phyloP scores from a whole-genome alignment of 2,888 invertebrate genomes.

The Frankliniella intonsa region DNA sequence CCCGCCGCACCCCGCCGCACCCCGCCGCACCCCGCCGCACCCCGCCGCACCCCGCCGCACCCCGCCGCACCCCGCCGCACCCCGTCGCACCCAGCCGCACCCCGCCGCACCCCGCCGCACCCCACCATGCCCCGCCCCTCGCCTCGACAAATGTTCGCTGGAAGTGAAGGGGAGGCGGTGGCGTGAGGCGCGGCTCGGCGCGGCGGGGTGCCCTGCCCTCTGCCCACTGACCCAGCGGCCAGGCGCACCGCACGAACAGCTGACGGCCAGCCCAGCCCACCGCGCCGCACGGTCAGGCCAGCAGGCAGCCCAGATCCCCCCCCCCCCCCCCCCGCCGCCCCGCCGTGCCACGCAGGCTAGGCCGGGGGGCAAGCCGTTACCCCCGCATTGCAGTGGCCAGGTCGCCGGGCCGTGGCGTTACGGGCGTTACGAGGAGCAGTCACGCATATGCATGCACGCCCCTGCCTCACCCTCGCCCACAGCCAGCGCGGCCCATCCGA shows the following conservation, averaged over 20 bases:
- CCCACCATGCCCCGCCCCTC: too few relatives aligned
- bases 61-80: too few relatives aligned
- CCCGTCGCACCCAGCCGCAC: too few relatives aligned
- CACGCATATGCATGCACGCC: constrained; percentile 23
- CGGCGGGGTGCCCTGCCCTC: not conserved
- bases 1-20: too few relatives aligned
- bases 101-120: too few relatives aligned
- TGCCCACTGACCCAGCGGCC: not conserved
- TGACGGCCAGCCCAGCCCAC: not conserved
- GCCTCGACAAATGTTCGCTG: too few relatives aligned
- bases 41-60: too few relatives aligned
- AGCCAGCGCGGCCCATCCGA: not conserved
- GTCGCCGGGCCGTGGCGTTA: not conserved
- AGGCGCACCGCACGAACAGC: not conserved
- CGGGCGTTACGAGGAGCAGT: not conserved
- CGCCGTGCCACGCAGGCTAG: not conserved
- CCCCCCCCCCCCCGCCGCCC: not conserved
- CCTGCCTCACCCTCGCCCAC: not conserved
- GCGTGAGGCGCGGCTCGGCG: not conserved
- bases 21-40: too few relatives aligned
- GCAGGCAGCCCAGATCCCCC: not conserved
- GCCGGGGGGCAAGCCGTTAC: not conserved
- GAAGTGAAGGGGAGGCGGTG: not conserved
- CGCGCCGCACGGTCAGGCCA: not conserved
- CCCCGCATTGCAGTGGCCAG: not conserved